Base-by-base conservation (phyloP, 2,888 invertebrate genomes). In the Dermolepida albohirtum region DNA sequence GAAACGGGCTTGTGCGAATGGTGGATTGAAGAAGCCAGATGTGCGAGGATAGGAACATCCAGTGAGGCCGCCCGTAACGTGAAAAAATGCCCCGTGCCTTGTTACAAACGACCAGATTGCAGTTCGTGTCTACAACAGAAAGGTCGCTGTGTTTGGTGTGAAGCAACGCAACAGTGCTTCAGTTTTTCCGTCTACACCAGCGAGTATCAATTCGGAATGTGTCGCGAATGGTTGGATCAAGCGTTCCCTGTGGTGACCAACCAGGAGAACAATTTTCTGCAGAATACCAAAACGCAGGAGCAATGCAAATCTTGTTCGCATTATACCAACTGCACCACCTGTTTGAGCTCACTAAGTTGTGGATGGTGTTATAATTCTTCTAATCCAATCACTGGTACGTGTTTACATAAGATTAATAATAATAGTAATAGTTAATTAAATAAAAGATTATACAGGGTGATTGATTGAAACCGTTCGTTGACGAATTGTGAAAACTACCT, bases 151-250 rank as follows among this genome's bases (percentile, higher is more conserved):
- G 96, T 96, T 0, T 97, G 97, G 97, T 97, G 97, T 81, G 95
- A 96, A 80, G 94, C 95, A 22, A 94, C 94, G 0, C 89, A 91
- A 70, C 94, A 95, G 78, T 97, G 97, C 82, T 96, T 97, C 80
- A 93, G 95, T 73, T 97, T 97, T 83, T 93, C 95, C n/a, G 94
- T 96, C 0, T 97, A 97, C 83, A 96, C 96, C 6, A 95, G 95
- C 74, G 94, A 95, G 78, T 96, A 95, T 83, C 94, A 96, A 79
- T 96, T 95, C 83, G 97, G 97, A 0, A 87, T 94, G 78, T 97
- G 97, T 78, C 89, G 94, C 43, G 95, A 95, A 80, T 97, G 97
- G 97, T 88, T 96, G 69, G 97, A 97, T 82, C 92, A 93, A 51
- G 89, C 90, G 1, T 88, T 89, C 49, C 83, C 86, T 1, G 82